Percentiles rank a stretch among this genome's conserved stretches.
phyloP scores from a whole-genome alignment of 2,888 invertebrate genomes.

The Saturnia japonica region DNA sequence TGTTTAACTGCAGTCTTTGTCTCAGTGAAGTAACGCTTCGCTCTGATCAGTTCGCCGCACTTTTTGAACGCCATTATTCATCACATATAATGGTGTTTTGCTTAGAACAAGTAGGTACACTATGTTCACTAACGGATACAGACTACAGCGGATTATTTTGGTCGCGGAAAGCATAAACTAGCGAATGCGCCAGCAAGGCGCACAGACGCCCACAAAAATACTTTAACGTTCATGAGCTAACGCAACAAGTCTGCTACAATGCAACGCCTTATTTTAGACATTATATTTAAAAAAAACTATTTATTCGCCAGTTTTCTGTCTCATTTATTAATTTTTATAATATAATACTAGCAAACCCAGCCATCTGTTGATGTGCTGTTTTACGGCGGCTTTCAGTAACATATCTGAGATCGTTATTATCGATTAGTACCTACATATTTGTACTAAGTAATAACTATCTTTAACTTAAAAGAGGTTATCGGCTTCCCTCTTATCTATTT shows the following conservation, averaged over 20 bases:
- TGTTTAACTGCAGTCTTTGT: too few species aligned
- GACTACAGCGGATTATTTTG: conserved; percentile 76
- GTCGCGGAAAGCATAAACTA: conserved; percentile 73
- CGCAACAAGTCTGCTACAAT: conserved; percentile 43
- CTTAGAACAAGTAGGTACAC: conserved; percentile 41
- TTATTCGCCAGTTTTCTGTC: background rate
- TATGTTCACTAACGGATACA: conserved; percentile 68
- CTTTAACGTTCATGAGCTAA: conserved; percentile 60
- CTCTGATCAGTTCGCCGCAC: too few species aligned
- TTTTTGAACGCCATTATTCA: background rate
- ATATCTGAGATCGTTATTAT: too few species aligned
- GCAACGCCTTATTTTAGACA: conserved; percentile 31
- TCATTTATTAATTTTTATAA: background rate
- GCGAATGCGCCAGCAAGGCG: conserved; percentile 41
- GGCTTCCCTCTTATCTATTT: too few species aligned
- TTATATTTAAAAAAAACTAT: conserved; percentile 20
- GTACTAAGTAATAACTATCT: too few species aligned
- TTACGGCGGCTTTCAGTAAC: too few species aligned
- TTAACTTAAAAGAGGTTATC: too few species aligned
- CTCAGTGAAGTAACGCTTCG: too few species aligned
- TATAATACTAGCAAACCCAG: too few species aligned
- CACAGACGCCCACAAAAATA: conserved; percentile 43
- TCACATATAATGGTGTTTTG: background rate
- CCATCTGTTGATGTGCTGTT: too few species aligned
- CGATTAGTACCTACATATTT: too few species aligned